Conservation (phyloP, 2,888 invertebrate genomes). For the Epistrophe grossulariae region DNA sequence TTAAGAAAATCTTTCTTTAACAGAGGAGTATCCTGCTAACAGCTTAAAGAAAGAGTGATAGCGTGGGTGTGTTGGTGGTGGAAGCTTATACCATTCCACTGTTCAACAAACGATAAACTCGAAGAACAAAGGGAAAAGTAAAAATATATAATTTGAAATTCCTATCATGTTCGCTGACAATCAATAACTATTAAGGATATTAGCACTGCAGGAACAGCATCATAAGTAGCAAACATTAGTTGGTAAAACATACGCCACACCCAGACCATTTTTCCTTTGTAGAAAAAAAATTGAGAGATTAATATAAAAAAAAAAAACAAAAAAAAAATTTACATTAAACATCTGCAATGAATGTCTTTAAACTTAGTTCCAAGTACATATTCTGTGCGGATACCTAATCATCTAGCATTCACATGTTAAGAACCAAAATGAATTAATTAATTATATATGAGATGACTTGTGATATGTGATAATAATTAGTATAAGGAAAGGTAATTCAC, state of each 20-base stretch:
- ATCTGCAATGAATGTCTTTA: constrained; percentile 11
- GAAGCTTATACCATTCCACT: constrained; percentile 21
- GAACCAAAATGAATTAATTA: too few species aligned
- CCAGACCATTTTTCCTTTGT: background rate
- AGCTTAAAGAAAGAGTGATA: constrained; percentile 39
- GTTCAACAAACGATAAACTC: constrained; percentile 45
- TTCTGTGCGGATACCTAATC: background rate
- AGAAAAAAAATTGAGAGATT: constrained; percentile 17
- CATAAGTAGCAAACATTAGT: constrained; percentile 72
- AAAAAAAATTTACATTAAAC: constrained; percentile 46
- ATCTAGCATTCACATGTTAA: too few species aligned
- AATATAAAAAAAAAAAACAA: background rate
- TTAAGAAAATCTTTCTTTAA: constrained; percentile 33
- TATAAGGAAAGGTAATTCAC: too few species aligned
- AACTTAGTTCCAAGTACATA: background rate
- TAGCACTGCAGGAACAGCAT: constrained; percentile 72
- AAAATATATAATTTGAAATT: constrained; percentile 69
- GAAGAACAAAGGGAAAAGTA: constrained; percentile 32
- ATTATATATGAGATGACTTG: too few species aligned
- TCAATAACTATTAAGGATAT: constrained; percentile 76
- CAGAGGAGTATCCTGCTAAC: constrained; percentile 57
- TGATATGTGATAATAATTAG: too few species aligned
- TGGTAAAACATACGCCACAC: constrained; percentile 37
- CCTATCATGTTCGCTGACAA: constrained; percentile 72
- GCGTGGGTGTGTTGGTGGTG: constrained; percentile 15